phyloP scores from a whole-genome alignment of 1,140 invertebrate species.

The Drosophila repletoides region DNA sequence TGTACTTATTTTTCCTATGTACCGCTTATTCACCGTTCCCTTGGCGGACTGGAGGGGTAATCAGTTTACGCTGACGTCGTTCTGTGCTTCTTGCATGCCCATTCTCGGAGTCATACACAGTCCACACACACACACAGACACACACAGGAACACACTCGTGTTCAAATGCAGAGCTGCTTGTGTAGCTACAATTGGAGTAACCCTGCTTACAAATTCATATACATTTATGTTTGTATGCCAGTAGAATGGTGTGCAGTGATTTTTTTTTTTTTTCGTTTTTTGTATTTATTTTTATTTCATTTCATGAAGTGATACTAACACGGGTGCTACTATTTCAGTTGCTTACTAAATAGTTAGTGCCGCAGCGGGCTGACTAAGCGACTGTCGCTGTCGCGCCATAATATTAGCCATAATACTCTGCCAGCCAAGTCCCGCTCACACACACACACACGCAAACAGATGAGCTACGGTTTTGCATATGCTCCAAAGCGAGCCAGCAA shows the following conservation, averaged over 20 bases:
- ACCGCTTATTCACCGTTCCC: slow-evolving; percentile 55
- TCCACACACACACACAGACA: slow-evolving; percentile 8
- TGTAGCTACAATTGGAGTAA: slow-evolving; percentile 60
- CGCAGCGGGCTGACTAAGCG: slow-evolving; percentile 73
- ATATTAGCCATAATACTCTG: slow-evolving; percentile 76
- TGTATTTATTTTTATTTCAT: slow-evolving; percentile 44
- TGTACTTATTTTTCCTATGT: slow-evolving; percentile 51
- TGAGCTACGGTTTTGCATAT: slow-evolving; percentile 29
- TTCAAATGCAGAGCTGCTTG: slow-evolving; percentile 62
- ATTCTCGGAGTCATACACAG: slow-evolving; percentile 37
- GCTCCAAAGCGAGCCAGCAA: slow-evolving; percentile 33
- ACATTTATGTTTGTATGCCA: slow-evolving; percentile 6
- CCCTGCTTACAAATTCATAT: slow-evolving; percentile 45
- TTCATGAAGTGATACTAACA: slow-evolving; percentile 76
- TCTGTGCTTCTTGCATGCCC: slow-evolving; percentile 51
- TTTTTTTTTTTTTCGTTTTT: slow-evolving; percentile 15
- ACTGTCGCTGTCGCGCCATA: slow-evolving; percentile 65
- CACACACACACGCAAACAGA: slow-evolving; percentile 16
- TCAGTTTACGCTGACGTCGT: slow-evolving; percentile 78
- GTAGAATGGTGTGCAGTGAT: slow-evolving; percentile 31
- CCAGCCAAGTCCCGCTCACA: slow-evolving; percentile 23
- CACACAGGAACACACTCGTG: slow-evolving; percentile 43
- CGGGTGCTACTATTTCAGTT: slow-evolving; percentile 81
- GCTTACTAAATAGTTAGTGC: slow-evolving; percentile 80
- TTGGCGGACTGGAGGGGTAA: slow-evolving; percentile 62